A percentile compares a stretch with the other conserved stretches of the same genome.
These are phyloP conservation scores for Piaya cayana DNA, from an alignment of 2,113 vertebrate genomes.

Conservation along the genomic window DNA sequence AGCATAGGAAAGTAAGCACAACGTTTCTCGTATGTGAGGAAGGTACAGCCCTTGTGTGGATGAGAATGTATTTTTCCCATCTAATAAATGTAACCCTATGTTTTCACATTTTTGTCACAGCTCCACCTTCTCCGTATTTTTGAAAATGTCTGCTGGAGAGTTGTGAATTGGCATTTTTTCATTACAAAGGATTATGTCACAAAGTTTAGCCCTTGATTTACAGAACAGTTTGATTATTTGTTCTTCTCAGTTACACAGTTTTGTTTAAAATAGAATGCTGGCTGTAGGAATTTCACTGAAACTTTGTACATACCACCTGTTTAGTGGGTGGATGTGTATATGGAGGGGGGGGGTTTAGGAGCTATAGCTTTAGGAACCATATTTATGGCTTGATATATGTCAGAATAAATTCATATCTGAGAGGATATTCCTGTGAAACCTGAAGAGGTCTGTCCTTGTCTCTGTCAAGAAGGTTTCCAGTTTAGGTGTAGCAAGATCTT, in stretches of 20 bases:
- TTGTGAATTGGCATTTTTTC: not conserved
- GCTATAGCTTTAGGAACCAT: not conserved
- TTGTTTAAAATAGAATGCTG: not conserved
- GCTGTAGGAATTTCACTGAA: not conserved
- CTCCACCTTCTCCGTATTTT: not conserved
- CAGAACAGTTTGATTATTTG: not conserved
- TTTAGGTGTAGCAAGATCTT: not conserved
- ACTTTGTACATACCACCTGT: not conserved
- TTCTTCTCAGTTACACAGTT: not conserved
- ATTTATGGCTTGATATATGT: not conserved
- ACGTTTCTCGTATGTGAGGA: not conserved
- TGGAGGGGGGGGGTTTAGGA: not conserved
- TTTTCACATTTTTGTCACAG: not conserved
- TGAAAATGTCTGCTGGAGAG: not conserved
- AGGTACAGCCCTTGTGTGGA: not conserved
- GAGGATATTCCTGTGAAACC: not conserved
- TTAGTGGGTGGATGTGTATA: not conserved
- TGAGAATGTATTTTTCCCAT: not conserved
- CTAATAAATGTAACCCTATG: not conserved
- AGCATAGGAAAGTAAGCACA: not conserved
- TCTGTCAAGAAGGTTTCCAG: not conserved
- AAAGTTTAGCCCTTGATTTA: not conserved
- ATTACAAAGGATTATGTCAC: not conserved
- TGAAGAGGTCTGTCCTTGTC: not conserved
- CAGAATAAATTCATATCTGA: not conserved